Base-by-base conservation (phyloP, 2,888 invertebrate genomes). In the Leucophora obtusa region DNA sequence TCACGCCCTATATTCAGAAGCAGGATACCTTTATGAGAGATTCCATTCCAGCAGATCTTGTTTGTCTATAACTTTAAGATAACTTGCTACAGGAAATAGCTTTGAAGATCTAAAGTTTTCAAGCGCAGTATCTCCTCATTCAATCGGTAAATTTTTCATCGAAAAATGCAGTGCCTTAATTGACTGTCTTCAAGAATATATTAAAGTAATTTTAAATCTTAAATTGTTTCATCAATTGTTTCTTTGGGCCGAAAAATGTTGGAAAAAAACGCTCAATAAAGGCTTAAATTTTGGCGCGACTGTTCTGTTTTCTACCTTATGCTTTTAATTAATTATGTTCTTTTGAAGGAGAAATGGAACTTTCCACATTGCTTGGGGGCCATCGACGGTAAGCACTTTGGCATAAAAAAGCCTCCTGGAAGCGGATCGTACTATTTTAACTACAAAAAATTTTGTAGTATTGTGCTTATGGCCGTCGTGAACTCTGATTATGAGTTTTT, bases 41-140 rank as follows among this genome's bases (percentile, higher is more conserved):
- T 15, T 66, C 77, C 59, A 82, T 82, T 58, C 53, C 70, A 58
- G 24, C 74, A 15, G 73, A 65, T 60, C 66, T 73, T 56, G 79
- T 21, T 65, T 82, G 59, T 71, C 75, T 58, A 50, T 77, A 18
- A 79, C 79, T 28, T 59, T 82, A 11, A 56, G 82, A 24, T 82
- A 71, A 38, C 66, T 78, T 50, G 76, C 79, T 35, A 56, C 73
- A 18, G 79, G 75, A 62, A 28, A 63, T 18, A 78, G 59, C 43
- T 79, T 69, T 72, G 76, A 82, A 70, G 72, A 82, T 51, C 65
- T 82, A 2, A 79, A 82, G 66, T 71, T 79, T 76, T 68, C 73
- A 70, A 79, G 73, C 24, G 71, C 60, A 33, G 68, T 80, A 35
- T 59, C 59, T 38, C 59, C 59, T 15, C 50, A 47, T 50, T 53